Evolutionary conservation across 1,140 invertebrate species (phyloP).

Genomic region (Linepithema humile): DNA sequence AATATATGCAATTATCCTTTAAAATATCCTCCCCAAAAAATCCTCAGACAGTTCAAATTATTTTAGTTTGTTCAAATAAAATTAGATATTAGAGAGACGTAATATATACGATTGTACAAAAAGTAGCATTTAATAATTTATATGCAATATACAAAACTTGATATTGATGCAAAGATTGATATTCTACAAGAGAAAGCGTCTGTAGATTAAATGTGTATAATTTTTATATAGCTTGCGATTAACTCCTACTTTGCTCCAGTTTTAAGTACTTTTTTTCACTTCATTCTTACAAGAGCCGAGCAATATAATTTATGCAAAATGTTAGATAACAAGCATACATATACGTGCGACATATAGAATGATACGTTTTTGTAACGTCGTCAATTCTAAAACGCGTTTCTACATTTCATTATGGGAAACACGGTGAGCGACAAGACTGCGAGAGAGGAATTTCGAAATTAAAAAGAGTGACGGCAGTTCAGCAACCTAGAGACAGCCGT

Average conservation of each 20-base stretch:
- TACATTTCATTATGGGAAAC: background rate
- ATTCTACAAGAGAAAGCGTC: background rate
- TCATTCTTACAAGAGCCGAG: background rate
- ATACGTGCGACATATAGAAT: no score
- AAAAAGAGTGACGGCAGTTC: slow-evolving; percentile 72
- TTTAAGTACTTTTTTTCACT: background rate
- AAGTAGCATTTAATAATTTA: background rate
- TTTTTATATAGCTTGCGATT: background rate
- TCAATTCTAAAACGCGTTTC: no score
- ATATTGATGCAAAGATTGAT: no score
- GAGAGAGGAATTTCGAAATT: slow-evolving; percentile 54
- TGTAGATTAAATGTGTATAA: background rate
- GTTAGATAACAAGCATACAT: background rate
- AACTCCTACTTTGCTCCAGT: background rate
- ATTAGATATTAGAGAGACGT: background rate
- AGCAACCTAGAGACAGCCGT: slow-evolving; percentile 74
- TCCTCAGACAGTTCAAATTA: background rate
- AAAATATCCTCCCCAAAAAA: no score
- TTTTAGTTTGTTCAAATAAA: background rate
- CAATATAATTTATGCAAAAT: background rate
- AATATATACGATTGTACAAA: background rate
- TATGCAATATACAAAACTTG: no score
- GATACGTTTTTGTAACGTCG: no score
- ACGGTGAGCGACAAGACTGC: background rate
- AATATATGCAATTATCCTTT: no score